Percentiles rank a stretch among this genome's conserved stretches.
Conservation (phyloP, 1,140 invertebrate species). For the Dreissena polymorpha region DNA sequence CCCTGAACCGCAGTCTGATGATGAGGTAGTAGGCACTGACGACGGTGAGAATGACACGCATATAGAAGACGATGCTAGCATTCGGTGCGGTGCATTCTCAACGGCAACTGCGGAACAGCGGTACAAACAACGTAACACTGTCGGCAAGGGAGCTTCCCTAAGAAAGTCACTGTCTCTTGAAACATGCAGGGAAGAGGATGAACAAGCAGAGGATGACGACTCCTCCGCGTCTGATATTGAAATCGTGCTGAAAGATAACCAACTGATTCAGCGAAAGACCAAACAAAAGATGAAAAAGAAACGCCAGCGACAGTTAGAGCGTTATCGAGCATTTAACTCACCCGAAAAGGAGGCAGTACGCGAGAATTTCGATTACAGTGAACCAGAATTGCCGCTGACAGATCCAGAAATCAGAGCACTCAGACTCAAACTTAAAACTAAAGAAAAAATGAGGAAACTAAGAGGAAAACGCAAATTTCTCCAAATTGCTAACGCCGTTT, state of each 20-base stretch:
- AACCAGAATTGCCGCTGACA: conserved; percentile 22
- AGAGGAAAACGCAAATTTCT: conserved; percentile 49
- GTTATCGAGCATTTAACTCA: conserved; percentile 22
- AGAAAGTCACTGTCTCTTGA: conserved; percentile 6
- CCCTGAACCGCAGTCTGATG: conserved; percentile 47
- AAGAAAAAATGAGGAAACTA: conserved; percentile 31
- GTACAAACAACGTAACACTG: not conserved
- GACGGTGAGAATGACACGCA: not conserved
- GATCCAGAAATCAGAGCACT: conserved; percentile 48
- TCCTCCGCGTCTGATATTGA: conserved; percentile 45
- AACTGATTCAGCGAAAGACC: conserved; percentile 49
- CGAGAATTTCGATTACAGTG: conserved; percentile 7
- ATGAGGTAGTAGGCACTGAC: conserved; percentile 3
- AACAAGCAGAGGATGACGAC: conserved; percentile 2
- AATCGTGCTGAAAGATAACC: conserved; percentile 43
- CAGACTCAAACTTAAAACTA: conserved; percentile 48
- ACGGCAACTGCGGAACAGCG: conserved; percentile 22
- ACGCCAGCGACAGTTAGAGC: conserved; percentile 38
- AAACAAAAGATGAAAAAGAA: conserved; percentile 52
- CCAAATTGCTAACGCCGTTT: conserved; percentile 41
- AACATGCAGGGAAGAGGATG: conserved; percentile 19
- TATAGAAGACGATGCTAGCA: conserved; percentile 34
- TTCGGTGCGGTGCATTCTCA: conserved; percentile 41
- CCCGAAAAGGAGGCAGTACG: conserved; percentile 13
- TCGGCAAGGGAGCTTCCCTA: not conserved